Percentiles rank a stretch among this genome's conserved stretches.
Conservation (phyloP, 92 coral and sea anemone genomes). For the Phenganax subtilis region DNA sequence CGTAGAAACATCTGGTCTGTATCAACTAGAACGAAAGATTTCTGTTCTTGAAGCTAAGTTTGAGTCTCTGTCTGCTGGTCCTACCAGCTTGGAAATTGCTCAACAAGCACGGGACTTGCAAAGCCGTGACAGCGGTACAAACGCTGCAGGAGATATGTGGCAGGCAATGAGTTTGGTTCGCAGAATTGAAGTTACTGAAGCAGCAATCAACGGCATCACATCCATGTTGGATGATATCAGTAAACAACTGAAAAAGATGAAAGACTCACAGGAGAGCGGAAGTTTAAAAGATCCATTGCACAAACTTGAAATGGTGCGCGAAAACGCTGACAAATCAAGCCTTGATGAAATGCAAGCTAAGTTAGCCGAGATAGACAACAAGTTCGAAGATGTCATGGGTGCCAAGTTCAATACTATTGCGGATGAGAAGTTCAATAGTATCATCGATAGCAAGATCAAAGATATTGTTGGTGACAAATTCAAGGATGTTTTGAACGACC, state of each 20-base stretch:
- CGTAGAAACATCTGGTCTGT: slow-evolving; percentile 13
- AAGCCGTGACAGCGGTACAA: slow-evolving; percentile 57
- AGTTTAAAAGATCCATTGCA: slow-evolving; percentile 6
- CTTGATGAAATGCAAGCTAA: neutral
- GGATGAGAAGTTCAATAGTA: too few species aligned
- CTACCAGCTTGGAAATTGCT: slow-evolving; percentile 43
- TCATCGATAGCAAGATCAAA: too few species aligned
- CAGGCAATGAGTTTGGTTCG: slow-evolving; percentile 69
- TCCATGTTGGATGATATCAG: slow-evolving; percentile 72
- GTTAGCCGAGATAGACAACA: neutral
- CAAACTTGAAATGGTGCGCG: neutral
- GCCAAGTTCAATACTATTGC: too few species aligned
- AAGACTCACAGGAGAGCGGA: slow-evolving; percentile 20
- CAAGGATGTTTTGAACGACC: too few species aligned
- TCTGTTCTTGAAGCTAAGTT: slow-evolving; percentile 68
- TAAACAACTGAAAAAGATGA: slow-evolving; percentile 57
- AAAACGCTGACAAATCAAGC: slow-evolving; percentile 7
- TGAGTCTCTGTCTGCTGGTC: slow-evolving; percentile 57
- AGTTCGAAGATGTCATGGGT: slow-evolving; percentile 4
- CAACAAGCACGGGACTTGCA: slow-evolving; percentile 65
- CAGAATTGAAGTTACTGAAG: slow-evolving; percentile 74
- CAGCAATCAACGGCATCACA: slow-evolving; percentile 65
- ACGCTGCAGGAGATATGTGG: slow-evolving; percentile 89
- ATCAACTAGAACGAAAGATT: slow-evolving; percentile 53
- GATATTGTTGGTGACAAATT: too few species aligned